A percentile compares a stretch with the other conserved stretches of the same genome.
Conservation (phyloP, 1,140 invertebrate species). For the Rhagoletis pomonella region DNA sequence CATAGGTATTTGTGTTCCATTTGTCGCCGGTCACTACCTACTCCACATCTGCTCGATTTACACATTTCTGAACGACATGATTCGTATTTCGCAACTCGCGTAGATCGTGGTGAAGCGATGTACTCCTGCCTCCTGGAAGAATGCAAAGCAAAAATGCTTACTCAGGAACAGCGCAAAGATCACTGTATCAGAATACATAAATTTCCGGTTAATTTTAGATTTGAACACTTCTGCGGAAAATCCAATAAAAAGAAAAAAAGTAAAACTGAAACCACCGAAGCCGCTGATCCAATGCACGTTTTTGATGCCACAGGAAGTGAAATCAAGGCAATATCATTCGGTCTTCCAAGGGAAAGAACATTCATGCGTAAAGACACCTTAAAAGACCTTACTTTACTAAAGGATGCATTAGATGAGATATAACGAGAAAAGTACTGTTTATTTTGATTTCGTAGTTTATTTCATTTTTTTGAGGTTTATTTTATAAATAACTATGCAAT, state of each 20-base stretch:
- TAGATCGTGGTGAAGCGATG: conserved; percentile 78
- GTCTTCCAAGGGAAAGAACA: conserved; percentile 35
- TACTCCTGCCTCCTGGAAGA: conserved; percentile 81
- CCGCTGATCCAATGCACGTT: conserved; percentile 58
- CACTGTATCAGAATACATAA: conserved; percentile 80
- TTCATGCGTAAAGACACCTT: not conserved
- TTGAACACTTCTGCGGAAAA: conserved; percentile 68
- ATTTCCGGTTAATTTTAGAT: conserved; percentile 81
- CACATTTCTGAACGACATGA: conserved; percentile 83
- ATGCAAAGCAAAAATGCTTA: conserved; percentile 78
- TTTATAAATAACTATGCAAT: conserved; percentile 48
- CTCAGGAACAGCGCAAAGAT: conserved; percentile 75
- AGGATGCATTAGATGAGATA: conserved; percentile 41
- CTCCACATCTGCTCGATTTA: conserved; percentile 80
- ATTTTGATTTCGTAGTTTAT: conserved; percentile 25
- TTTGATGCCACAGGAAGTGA: not conserved
- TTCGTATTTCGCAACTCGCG: conserved; percentile 78
- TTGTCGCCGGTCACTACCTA: conserved; percentile 79
- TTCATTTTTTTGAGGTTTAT: conserved; percentile 33
- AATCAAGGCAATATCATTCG: conserved; percentile 45
- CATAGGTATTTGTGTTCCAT: conserved; percentile 61
- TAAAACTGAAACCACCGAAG: conserved; percentile 61
- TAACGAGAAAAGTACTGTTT: not conserved
- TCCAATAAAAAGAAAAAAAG: conserved; percentile 43
- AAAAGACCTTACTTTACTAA: conserved; percentile 37